A percentile compares a stretch with the other conserved stretches of the same genome.
These are phyloP conservation scores for Melanargia galathea DNA, from an alignment of 2,888 invertebrate genomes.

Conservation along the genomic window DNA sequence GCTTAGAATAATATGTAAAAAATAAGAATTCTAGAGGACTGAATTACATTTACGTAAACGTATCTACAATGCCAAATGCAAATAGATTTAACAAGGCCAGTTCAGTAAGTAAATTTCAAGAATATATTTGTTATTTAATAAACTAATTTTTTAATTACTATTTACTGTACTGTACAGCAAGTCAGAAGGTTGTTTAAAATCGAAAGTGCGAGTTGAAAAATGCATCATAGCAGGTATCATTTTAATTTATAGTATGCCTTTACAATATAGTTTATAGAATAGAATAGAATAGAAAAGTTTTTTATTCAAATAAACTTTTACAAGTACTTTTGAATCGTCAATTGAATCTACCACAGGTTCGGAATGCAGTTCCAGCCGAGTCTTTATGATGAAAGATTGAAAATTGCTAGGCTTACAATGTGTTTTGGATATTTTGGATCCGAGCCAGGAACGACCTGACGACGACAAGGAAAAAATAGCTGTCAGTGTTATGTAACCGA, in stretches of 20 bases:
- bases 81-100: conserved; percentile 41
- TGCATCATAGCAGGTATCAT: not conserved
- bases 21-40: conserved; percentile 4
- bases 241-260: conserved; percentile 11
- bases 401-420: conserved; percentile 37
- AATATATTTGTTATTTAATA: too few species aligned
- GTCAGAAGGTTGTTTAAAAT: conserved; percentile 9
- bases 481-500: conserved; percentile 62
- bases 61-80: conserved; percentile 34
- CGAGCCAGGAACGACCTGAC: conserved; percentile 69
- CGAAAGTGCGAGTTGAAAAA: conserved; percentile 19
- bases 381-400: conserved; percentile 32
- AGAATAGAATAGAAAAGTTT: too few species aligned
- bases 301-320: too few species aligned
- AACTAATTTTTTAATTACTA: not conserved
- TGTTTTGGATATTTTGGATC: conserved; percentile 61
- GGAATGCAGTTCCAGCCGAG: too few species aligned
- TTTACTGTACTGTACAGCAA: not conserved
- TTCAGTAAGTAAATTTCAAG: conserved; percentile 21
- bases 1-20: not conserved
- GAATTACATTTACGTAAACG: conserved; percentile 25
- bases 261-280: conserved; percentile 34
- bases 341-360: too few species aligned
- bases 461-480: conserved; percentile 75
- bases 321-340: too few species aligned